Evolutionary conservation across 1,140 invertebrate species (phyloP).

Genomic region (Monochamus saltuarius): DNA sequence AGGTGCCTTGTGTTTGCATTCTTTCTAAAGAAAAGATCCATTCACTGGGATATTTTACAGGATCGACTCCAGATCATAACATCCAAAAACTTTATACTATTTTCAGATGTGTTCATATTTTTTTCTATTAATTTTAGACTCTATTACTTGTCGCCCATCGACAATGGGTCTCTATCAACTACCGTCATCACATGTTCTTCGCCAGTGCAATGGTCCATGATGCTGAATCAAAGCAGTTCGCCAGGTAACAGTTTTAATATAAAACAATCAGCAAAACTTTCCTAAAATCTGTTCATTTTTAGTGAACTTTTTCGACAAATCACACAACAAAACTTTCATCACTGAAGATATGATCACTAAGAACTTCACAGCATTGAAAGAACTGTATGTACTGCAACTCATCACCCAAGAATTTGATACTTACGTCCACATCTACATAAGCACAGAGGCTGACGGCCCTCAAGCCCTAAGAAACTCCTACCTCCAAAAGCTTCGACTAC

Average conservation of each 20-base stretch:
- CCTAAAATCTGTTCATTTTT: too few relatives aligned
- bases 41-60: not conserved
- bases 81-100: too few relatives aligned
- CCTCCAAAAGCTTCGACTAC: constrained; percentile 33
- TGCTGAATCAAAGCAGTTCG: too few relatives aligned
- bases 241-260: too few relatives aligned
- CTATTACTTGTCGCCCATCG: constrained; percentile 41
- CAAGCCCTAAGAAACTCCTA: constrained; percentile 32
- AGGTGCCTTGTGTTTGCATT: not conserved
- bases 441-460: constrained; percentile 45
- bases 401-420: constrained; percentile 39
- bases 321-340: too few relatives aligned
- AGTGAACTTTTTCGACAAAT: too few relatives aligned
- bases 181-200: constrained; percentile 51
- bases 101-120: too few relatives aligned
- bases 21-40: not conserved
- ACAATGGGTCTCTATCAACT: constrained; percentile 43
- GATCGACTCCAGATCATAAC: not conserved
- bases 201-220: constrained; percentile 43
- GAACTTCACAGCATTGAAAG: constrained; percentile 24
- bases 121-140: constrained; percentile 44
- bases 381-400: constrained; percentile 39
- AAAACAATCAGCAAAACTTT: too few relatives aligned
- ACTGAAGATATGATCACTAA: constrained; percentile 21
- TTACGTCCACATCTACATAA: constrained; percentile 49